Conservation (phyloP, 2,888 invertebrate genomes). For the Conistra vaccinii region DNA sequence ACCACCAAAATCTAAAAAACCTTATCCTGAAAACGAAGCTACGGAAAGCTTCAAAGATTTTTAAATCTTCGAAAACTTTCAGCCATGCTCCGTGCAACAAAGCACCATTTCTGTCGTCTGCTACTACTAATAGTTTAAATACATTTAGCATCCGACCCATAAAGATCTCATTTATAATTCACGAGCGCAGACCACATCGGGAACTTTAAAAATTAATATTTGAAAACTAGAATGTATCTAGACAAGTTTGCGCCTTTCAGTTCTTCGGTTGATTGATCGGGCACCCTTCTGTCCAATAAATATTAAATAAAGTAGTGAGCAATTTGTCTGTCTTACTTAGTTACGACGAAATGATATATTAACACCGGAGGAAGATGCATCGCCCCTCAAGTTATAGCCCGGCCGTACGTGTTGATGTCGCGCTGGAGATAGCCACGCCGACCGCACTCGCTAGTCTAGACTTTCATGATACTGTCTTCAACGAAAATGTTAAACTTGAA, state of each 20-base stretch:
- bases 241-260: slow-evolving; percentile 54
- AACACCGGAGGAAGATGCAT: slow-evolving; percentile 80
- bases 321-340: slow-evolving; percentile 86
- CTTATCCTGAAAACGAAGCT: no score
- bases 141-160: slow-evolving; percentile 13
- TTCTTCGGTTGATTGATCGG: slow-evolving; percentile 82
- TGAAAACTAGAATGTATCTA: slow-evolving; percentile 53
- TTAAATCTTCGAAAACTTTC: neutral
- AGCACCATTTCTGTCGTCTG: neutral
- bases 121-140: neutral
- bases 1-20: neutral
- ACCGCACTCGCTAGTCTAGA: slow-evolving; percentile 39
- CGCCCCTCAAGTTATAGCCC: slow-evolving; percentile 70
- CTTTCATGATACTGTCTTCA: slow-evolving; percentile 35
- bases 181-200: slow-evolving; percentile 4
- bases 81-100: neutral
- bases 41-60: no score
- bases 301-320: slow-evolving; percentile 86
- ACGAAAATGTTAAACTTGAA: slow-evolving; percentile 4
- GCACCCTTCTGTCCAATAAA: slow-evolving; percentile 85
- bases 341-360: slow-evolving; percentile 87
- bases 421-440: slow-evolving; percentile 28
- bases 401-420: slow-evolving; percentile 70
- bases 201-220: slow-evolving; percentile 42
- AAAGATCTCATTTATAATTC: slow-evolving; percentile 29